These are phyloP conservation scores for Nemoura dubitans DNA, from an alignment of 2,888 invertebrate genomes.

Conservation along the genomic window DNA sequence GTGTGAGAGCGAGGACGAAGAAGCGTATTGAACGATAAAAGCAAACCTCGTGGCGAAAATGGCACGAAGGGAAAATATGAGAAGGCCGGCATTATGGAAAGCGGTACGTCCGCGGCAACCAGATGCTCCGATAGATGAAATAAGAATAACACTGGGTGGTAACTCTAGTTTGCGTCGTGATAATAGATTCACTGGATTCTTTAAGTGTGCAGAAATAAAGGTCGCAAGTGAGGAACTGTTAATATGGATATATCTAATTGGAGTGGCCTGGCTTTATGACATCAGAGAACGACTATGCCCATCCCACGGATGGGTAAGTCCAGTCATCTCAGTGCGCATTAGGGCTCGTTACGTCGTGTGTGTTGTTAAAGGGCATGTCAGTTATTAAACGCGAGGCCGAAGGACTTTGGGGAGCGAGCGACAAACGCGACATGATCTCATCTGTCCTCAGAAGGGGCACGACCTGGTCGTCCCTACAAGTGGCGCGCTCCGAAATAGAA, in stretches of 20 bases:
- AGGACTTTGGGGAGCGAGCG: slow-evolving; percentile 19
- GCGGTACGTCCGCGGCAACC: background rate
- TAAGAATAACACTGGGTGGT: slow-evolving; percentile 28
- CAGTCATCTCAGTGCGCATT: background rate
- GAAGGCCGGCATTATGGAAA: background rate
- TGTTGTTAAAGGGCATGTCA: background rate
- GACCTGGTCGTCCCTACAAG: too few species aligned
- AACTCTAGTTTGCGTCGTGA: background rate
- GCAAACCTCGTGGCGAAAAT: slow-evolving; percentile 29
- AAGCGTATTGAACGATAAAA: slow-evolving; percentile 37
- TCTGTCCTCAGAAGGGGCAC: background rate
- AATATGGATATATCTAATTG: background rate
- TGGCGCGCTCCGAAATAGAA: background rate
- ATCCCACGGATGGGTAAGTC: background rate
- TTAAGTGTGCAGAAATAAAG: background rate
- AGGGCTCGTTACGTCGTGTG: background rate
- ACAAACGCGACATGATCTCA: background rate
- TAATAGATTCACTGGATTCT: too few species aligned
- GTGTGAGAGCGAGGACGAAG: background rate
- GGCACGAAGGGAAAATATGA: background rate
- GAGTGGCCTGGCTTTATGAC: background rate
- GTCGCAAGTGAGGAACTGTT: background rate
- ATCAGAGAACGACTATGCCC: background rate
- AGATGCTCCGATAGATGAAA: slow-evolving; percentile 31
- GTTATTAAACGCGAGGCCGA: background rate